phyloP scores from a whole-genome alignment of 2,113 vertebrate species.

The Parus major region DNA sequence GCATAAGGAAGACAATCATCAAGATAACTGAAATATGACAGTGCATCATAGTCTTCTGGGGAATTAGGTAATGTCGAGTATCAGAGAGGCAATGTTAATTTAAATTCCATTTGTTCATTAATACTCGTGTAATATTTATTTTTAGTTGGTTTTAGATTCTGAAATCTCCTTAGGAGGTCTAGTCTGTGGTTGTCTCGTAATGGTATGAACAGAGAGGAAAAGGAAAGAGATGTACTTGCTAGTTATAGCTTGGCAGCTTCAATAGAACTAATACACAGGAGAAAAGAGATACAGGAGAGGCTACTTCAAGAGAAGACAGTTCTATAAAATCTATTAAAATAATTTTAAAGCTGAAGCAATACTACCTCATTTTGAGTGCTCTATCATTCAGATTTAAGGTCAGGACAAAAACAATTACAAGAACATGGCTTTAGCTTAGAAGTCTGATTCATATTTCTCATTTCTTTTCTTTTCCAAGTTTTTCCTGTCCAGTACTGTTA shows the following conservation, averaged over 20 bases:
- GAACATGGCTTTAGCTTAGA: neutral
- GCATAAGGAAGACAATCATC: neutral
- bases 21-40: neutral
- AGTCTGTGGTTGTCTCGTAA: neutral
- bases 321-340: constrained; percentile 15
- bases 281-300: constrained; percentile 27
- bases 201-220: neutral
- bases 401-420: neutral
- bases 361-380: neutral
- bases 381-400: neutral
- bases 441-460: neutral
- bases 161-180: neutral
- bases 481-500: neutral
- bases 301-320: neutral
- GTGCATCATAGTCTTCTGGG: neutral
- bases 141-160: constrained; percentile 16
- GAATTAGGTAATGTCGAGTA: neutral
- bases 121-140: neutral
- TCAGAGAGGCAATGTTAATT: neutral
- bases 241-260: neutral
- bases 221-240: neutral
- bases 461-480: neutral
- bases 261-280: constrained; percentile 1
- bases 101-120: constrained; percentile 55
- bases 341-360: constrained; percentile 19